Base-by-base conservation (phyloP, 2,888 invertebrate genomes). In the Idaea dimidiata region DNA sequence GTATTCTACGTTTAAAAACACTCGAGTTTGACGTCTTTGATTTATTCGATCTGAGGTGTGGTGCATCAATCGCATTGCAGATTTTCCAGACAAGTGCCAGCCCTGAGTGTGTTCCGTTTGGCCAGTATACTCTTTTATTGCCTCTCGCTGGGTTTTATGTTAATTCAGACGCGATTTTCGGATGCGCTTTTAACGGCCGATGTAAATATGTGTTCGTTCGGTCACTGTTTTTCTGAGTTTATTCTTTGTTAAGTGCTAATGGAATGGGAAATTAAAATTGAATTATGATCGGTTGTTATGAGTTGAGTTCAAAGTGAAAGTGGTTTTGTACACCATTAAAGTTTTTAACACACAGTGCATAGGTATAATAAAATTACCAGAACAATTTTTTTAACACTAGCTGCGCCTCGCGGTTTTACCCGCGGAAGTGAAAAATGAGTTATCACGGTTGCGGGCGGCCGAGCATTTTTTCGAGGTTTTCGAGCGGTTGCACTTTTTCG, bases 111-210 rank as follows among this genome's bases (percentile, higher is more conserved):
- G 78, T 75, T 77, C 63, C 72, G 62, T 72, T 70, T 70, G 67
- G 75, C 58, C 74, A 17, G 74, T 75, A 67, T 75, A 75, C 72
- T 71, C 75, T 80, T 80, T 84, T 84, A 82, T 83, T 79, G 82
- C 80, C 77, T 76, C 78, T 72, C 75, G 72, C 73, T 74, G 75
- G 76, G 74, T 70, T 82, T 82, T 81, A 86, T 81, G 83, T 84
- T 84, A 85, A 87, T 85, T 83, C 75, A 71, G 76, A 79, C 79
- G 78, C 78, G 75, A 83, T 79, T 78, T 81, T 74, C 76, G 73
- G 76, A 80, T 82, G 80, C 79, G 79, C 80, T 81, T 83, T 84
- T 83, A 81, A 79, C 77, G 54, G 58, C 55, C 31, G 32, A 55
- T 54, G 62, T 62, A 62, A 60, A 62, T 62, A 62, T 58, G 60